Percentiles rank a stretch among this genome's conserved stretches.
Conservation (phyloP, 2,113 vertebrate species). For the Guaruba guarouba region DNA sequence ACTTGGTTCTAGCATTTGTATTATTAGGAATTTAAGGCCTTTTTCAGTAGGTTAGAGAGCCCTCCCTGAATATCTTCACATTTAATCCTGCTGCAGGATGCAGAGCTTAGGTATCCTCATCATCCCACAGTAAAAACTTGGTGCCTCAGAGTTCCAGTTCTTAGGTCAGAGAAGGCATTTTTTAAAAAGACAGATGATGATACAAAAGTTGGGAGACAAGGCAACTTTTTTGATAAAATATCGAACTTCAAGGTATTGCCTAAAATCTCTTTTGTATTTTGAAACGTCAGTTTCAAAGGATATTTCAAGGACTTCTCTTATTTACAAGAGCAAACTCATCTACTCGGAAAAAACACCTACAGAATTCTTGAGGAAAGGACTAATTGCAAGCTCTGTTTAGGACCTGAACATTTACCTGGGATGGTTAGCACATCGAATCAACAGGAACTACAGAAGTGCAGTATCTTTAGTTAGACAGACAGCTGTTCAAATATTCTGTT, state of each 20-base stretch:
- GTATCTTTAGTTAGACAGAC: background rate
- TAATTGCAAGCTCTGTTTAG: background rate
- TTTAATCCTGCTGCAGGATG: background rate
- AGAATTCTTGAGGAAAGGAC: background rate
- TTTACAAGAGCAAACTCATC: background rate
- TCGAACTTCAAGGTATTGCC: background rate
- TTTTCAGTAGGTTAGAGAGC: background rate
- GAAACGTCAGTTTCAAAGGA: background rate
- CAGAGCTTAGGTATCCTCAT: background rate
- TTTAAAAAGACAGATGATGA: background rate
- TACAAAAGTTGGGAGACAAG: background rate
- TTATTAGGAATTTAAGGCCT: background rate
- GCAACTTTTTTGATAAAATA: background rate
- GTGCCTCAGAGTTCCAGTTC: background rate
- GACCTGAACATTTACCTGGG: background rate
- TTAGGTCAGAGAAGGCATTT: background rate
- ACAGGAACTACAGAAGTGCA: background rate
- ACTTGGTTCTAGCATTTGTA: background rate
- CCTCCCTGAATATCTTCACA: background rate
- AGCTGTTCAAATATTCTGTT: background rate
- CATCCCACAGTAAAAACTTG: background rate
- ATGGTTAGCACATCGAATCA: background rate
- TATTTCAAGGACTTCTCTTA: background rate
- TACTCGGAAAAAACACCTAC: background rate
- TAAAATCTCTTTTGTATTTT: background rate